Base-by-base conservation (phyloP, 2,113 vertebrate species). In the Megatriorchis doriae region DNA sequence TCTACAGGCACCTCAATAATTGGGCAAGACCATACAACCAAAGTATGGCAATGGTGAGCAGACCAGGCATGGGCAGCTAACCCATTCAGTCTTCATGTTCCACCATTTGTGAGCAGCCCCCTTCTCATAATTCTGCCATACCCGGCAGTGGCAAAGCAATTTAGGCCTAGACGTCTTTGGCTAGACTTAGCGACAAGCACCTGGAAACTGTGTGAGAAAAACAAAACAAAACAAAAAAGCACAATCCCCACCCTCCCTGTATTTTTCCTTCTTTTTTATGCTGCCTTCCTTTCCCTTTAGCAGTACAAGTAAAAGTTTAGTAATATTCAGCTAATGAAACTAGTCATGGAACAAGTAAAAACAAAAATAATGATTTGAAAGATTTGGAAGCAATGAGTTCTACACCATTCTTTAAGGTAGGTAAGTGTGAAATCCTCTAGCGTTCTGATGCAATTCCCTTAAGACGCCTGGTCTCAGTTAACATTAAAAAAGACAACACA, bases 401-500 rank as follows among this genome's bases (percentile, higher is more conserved):
- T 75, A 62, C 17, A 34, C 25, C 50, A 47, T 47, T 81, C 31
- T 90, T 96, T 87, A 81, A 78, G 31, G 17, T 42, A 79, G 45
- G 25, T 26, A 90, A 72, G 29, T 40, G 5, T 86, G 77, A 96
- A 96, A 93, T 88, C 81, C 53, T 65, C 45, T 17, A 32, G 53
- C 4, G 0, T 73, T 81, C 86, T 95, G 93, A 97, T 94, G 93
- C 86, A 96, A 97, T 55, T 94, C 94, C 77, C 83, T 71, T 67
- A 86, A 65, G 88, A 79, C 0, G 0, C 32, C 74, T 86, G 32
- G 95, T 80, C 84, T 81, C 48, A 81, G 66, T 58, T 80, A 77
- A 85, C n/a, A 75, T 42, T 45, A 70, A 72, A 70, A 68, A 87
- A 86, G 68, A 52, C 52, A 10, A 34, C 13, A 31, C 34, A 66